A percentile compares a stretch with the other conserved stretches of the same genome.
Evolutionary conservation across 2,888 invertebrate species (phyloP).

Genomic region (Sepioteuthis lessoniana): DNA sequence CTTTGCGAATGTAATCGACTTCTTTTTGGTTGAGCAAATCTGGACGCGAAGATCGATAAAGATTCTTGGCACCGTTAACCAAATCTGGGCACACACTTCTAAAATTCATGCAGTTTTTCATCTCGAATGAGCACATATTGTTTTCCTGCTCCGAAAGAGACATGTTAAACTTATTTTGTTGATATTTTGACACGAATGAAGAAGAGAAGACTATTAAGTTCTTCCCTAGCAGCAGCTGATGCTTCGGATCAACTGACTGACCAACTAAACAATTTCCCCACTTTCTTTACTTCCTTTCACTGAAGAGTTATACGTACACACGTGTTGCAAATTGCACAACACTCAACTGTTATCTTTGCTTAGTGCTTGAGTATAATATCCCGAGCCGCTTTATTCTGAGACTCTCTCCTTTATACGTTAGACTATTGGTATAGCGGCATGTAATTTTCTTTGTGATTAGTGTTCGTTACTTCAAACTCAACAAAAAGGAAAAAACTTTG

Average conservation of each 20-base stretch:
- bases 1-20: conserved; percentile 54
- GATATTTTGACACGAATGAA: background rate
- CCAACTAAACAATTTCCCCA: background rate
- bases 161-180: background rate
- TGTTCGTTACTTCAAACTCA: no score
- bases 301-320: conserved; percentile 6
- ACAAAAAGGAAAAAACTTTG: no score
- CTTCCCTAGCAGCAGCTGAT: background rate
- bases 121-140: background rate
- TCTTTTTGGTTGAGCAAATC: conserved; percentile 63
- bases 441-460: no score
- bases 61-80: background rate
- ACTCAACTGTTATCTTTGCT: no score
- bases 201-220: background rate
- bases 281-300: background rate
- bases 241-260: background rate
- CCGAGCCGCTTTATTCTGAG: no score
- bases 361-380: no score
- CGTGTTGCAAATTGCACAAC: background rate
- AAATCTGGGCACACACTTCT: background rate
- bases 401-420: no score
- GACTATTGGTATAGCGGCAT: no score
- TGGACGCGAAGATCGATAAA: conserved; percentile 69
- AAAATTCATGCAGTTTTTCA: background rate
- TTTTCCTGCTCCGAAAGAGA: background rate